Base-by-base conservation (phyloP, 2,113 vertebrate species). In the Nibea albiflora region DNA sequence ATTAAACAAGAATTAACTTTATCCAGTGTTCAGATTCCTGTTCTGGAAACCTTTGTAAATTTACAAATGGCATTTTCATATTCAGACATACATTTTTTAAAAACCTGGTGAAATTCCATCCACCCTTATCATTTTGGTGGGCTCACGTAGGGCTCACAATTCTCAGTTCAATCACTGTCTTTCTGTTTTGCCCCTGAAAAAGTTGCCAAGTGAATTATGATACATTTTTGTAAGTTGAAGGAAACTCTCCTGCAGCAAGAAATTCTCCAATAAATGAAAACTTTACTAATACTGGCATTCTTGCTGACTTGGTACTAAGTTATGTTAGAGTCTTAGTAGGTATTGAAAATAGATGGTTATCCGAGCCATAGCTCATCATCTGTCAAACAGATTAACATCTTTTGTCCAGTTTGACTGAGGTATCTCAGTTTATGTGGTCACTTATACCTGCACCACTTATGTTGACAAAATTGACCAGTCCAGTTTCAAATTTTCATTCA, bases 381-480 rank as follows among this genome's bases (percentile, higher is more conserved):
- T 63, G n/a, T 28, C 24, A 35, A 28, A 22, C 42, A 56, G 49
- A 61, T 70, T 22, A 47, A 60, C 19, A 44, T 28, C 16, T 31
- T 68, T 60, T 66, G 6, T 39, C 26, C 10, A 10, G 15, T n/a
- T 63, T 63, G 26, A 53, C 56, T 67, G 26, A 44, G 35, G 3
- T 10, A 19, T 57, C 56, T 68, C 17, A 7, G 4, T 62, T 26
- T 10, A 44, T 49, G 53, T 56, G 12, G 3, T 57, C 57, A 39
- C 5, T 52, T 57, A 39, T 4, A 1, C 12, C 14, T 26, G 19
- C 4, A 3, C 6, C 20, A 7, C 35, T 22, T 2, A 3, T 50
- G 77, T 22, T 85, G 57, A 85, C 77, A 78, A 60, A 62, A 66
- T 11, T 57, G 75, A 82, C 79, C 56, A 12, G 26, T 9, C 11